Conservation (phyloP, 2,888 invertebrate species). For the Ischnus inquisitorius region DNA sequence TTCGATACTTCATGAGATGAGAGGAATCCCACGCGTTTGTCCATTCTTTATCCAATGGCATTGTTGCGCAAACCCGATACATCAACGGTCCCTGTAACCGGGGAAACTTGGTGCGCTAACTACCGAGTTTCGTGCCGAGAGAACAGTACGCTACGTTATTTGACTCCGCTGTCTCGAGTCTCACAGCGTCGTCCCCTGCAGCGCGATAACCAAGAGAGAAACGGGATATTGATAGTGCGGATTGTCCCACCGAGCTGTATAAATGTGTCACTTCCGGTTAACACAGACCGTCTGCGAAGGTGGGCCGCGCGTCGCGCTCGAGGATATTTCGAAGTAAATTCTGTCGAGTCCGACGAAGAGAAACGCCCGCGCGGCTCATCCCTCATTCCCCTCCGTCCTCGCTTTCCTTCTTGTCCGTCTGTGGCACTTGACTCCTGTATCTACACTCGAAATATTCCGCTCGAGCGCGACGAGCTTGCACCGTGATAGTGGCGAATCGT, state of each 20-base stretch:
- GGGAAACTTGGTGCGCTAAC: constrained; percentile 19
- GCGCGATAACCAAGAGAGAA: constrained; percentile 1
- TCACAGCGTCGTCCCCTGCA: background rate
- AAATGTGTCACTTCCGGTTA: constrained; percentile 53
- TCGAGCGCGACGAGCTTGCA: constrained; percentile 28
- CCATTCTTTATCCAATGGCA: background rate
- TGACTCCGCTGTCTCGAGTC: constrained; percentile 25
- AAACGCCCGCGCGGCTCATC: constrained; percentile 2
- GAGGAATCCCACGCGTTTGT: background rate
- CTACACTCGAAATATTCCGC: constrained; percentile 51
- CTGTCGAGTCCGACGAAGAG: constrained; percentile 30
- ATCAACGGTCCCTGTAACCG: background rate
- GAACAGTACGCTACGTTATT: background rate
- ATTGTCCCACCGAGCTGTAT: constrained; percentile 32
- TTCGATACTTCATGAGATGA: background rate
- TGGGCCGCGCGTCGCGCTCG: background rate
- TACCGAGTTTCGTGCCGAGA: constrained; percentile 2
- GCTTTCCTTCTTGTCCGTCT: background rate
- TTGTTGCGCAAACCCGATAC: background rate
- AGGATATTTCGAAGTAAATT: constrained; percentile 52
- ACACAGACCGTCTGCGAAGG: constrained; percentile 35
- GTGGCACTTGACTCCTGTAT: constrained; percentile 7
- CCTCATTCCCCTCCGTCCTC: constrained; percentile 8
- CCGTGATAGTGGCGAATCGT: constrained; percentile 67
- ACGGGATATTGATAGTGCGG: constrained; percentile 50